Percentiles rank a stretch among this genome's conserved stretches.
Evolutionary conservation across 2,888 invertebrate species (phyloP).

Genomic region (Athripsodes cinereus): DNA sequence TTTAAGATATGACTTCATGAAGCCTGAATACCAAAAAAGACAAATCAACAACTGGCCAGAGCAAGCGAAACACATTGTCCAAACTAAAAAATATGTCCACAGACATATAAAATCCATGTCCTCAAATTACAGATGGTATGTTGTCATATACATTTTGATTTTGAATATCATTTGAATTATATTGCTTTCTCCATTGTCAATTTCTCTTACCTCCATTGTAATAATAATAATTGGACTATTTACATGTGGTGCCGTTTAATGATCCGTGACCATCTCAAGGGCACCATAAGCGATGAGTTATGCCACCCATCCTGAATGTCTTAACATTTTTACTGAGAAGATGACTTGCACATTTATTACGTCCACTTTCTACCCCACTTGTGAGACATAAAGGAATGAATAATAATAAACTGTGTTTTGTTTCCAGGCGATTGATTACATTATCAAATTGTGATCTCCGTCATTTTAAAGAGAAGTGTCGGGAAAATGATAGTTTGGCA

Average conservation of each 20-base stretch:
- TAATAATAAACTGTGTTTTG: too few species aligned
- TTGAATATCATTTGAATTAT: background rate
- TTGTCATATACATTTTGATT: background rate
- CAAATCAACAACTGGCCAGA: conserved; percentile 12
- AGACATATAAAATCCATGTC: conserved; percentile 16
- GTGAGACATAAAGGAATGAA: too few species aligned
- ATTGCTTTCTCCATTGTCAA: too few species aligned
- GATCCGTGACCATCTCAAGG: too few species aligned
- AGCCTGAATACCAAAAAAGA: conserved; percentile 5
- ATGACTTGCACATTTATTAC: too few species aligned
- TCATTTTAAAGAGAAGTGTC: conserved; percentile 11
- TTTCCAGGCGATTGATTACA: conserved; percentile 12
- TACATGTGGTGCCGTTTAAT: too few species aligned
- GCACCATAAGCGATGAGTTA: too few species aligned
- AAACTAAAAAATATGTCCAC: conserved; percentile 11
- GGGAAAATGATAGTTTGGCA: conserved; percentile 14
- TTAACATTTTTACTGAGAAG: too few species aligned
- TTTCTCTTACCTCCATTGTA: too few species aligned
- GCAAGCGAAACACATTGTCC: conserved; percentile 16
- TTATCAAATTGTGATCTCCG: conserved; percentile 15
- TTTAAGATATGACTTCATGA: conserved; percentile 21
- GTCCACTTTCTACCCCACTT: too few species aligned
- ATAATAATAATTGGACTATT: too few species aligned
- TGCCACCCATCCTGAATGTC: too few species aligned
- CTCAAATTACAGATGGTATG: conserved; percentile 18